Conservation (phyloP, 2,113 vertebrate genomes). For the Sylvilagus bachmani region DNA sequence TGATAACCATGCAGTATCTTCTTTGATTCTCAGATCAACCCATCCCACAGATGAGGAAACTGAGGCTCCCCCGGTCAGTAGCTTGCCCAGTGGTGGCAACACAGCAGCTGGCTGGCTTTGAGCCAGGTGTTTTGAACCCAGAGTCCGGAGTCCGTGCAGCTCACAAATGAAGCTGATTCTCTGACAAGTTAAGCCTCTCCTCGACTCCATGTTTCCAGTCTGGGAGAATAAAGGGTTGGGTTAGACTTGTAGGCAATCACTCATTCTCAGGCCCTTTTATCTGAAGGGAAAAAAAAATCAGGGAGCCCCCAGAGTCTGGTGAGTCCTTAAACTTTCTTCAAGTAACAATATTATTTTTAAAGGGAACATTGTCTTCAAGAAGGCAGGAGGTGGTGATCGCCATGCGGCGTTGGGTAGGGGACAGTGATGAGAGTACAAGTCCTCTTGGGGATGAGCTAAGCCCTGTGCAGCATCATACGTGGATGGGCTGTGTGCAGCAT, state of each 20-base stretch:
- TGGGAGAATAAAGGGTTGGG: slow-evolving; percentile 32
- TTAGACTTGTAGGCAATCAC: neutral
- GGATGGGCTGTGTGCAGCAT: too few species aligned
- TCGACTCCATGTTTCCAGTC: slow-evolving; percentile 33
- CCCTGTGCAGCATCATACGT: too few species aligned
- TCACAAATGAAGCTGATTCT: slow-evolving; percentile 41
- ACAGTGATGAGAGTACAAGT: neutral
- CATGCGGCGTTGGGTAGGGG: neutral
- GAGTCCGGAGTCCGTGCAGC: neutral
- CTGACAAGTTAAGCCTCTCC: neutral
- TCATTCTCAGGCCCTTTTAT: slow-evolving; percentile 27
- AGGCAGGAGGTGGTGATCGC: neutral
- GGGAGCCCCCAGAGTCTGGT: neutral
- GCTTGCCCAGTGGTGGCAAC: neutral
- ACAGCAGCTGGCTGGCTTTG: neutral
- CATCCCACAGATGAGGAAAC: slow-evolving; percentile 5
- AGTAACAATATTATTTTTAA: neutral
- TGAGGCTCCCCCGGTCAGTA: neutral
- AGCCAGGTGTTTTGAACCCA: slow-evolving; percentile 11
- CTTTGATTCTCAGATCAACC: neutral
- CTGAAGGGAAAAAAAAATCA: neutral
- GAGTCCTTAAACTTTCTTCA: slow-evolving; percentile 50
- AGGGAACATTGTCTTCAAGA: slow-evolving; percentile 27
- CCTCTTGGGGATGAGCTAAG: slow-evolving; percentile 52
- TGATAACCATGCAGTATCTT: neutral